Evolutionary conservation across 2,888 invertebrate species (phyloP).

Genomic region (Schrankia costaestrigalis): DNA sequence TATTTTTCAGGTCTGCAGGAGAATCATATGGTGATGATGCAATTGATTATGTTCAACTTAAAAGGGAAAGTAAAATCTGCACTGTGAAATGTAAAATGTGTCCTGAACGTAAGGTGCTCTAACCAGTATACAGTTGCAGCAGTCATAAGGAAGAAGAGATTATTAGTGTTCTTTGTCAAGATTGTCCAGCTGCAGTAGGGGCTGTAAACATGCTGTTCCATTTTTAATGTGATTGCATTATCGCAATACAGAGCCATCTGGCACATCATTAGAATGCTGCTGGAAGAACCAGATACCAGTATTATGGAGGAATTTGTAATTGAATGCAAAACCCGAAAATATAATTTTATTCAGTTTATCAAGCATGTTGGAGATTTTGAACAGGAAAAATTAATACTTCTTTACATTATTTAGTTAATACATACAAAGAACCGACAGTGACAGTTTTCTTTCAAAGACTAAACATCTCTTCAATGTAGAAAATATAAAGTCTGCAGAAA

Average conservation of each 20-base stretch:
- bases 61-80: no score
- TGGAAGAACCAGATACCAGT: constrained; percentile 1
- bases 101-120: background rate
- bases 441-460: background rate
- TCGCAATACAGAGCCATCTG: constrained; percentile 6
- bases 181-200: constrained; percentile 4
- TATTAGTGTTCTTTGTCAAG: background rate
- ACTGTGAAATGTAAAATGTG: no score
- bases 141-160: background rate
- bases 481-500: background rate
- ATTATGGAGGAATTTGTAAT: background rate
- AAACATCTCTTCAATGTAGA: background rate
- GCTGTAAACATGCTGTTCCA: constrained; percentile 3
- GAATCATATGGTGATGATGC: no score
- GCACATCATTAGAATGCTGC: constrained; percentile 6
- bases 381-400: background rate
- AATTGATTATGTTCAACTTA: no score
- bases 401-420: background rate
- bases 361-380: background rate
- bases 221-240: constrained; percentile 7
- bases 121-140: background rate
- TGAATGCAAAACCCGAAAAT: no score
- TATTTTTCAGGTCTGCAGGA: no score
- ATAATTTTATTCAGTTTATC: background rate
- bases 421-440: background rate